phyloP scores from a whole-genome alignment of 2,888 invertebrate genomes.

The Margaritifera margaritifera region DNA sequence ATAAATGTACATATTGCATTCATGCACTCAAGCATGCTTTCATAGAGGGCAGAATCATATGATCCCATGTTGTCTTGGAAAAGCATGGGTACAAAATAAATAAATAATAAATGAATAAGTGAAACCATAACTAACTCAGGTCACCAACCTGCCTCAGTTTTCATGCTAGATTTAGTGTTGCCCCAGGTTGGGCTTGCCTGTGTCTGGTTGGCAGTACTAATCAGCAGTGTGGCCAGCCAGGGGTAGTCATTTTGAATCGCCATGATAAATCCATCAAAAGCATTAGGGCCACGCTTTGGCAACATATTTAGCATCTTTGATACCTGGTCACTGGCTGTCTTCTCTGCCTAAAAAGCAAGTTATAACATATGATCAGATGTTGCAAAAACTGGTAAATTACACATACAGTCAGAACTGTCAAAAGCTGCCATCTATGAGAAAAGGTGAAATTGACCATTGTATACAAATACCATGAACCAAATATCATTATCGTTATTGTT shows the following conservation, averaged over 20 bases:
- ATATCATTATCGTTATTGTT: too few species aligned
- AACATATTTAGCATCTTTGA: conserved; percentile 54
- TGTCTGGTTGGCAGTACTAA: conserved; percentile 24
- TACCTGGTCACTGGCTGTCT: conserved; percentile 43
- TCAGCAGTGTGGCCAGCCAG: conserved; percentile 52
- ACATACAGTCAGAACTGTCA: too few species aligned
- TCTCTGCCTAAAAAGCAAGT: conserved; percentile 40
- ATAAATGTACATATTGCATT: too few species aligned
- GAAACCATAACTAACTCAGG: background rate
- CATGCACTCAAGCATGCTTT: too few species aligned
- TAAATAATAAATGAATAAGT: too few species aligned
- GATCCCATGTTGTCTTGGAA: too few species aligned
- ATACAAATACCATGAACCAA: too few species aligned
- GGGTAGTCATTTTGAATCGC: conserved; percentile 51
- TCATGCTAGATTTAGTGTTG: conserved; percentile 23
- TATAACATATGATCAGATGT: too few species aligned
- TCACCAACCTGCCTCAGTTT: conserved; percentile 8
- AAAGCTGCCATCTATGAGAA: too few species aligned
- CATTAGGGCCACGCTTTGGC: conserved; percentile 56
- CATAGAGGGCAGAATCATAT: too few species aligned
- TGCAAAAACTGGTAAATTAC: too few species aligned
- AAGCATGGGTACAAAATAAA: background rate
- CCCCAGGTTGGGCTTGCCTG: conserved; percentile 7
- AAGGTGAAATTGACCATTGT: too few species aligned
- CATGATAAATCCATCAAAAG: conserved; percentile 50